Percentiles rank a stretch among this genome's conserved stretches.
These are phyloP conservation scores for Brachycybe producta DNA, from an alignment of 2,888 invertebrate genomes.

Conservation along the genomic window DNA sequence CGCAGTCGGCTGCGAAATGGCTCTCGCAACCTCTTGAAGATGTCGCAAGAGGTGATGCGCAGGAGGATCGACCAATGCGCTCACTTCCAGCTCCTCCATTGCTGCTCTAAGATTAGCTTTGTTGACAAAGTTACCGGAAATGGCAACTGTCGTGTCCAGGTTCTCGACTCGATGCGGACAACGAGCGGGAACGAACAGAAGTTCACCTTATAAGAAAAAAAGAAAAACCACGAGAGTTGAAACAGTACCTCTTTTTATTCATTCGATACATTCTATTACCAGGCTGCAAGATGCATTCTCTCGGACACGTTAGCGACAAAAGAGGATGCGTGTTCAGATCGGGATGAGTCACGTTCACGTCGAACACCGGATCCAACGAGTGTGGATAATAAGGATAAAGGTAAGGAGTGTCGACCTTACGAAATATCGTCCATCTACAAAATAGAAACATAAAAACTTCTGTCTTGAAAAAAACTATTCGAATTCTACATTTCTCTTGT, in stretches of 20 bases:
- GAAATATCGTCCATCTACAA: slow-evolving; percentile 30
- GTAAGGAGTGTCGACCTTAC: slow-evolving; percentile 23
- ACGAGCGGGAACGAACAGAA: slow-evolving; percentile 31
- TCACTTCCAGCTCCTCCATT: slow-evolving; percentile 26
- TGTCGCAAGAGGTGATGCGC: slow-evolving; percentile 21
- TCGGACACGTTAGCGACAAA: slow-evolving; percentile 25
- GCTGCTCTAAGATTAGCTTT: slow-evolving; percentile 27
- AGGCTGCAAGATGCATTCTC: slow-evolving; percentile 27
- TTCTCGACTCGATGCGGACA: slow-evolving; percentile 31
- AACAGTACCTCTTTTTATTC: slow-evolving; percentile 10
- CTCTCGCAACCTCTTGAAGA: slow-evolving; percentile 11
- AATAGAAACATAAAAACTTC: background rate
- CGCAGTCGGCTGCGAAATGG: slow-evolving; percentile 11
- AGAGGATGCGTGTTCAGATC: slow-evolving; percentile 26
- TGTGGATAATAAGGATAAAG: slow-evolving; percentile 27
- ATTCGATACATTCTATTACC: slow-evolving; percentile 20
- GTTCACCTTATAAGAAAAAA: slow-evolving; percentile 25
- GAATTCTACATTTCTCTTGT: too few relatives aligned
- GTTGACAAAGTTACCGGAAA: slow-evolving; percentile 31
- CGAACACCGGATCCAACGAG: slow-evolving; percentile 29
- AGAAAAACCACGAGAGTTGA: background rate
- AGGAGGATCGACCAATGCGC: slow-evolving; percentile 26
- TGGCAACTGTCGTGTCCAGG: slow-evolving; percentile 28
- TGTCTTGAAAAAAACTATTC: too few relatives aligned
- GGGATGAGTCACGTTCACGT: slow-evolving; percentile 25